Conservation (phyloP, 2,113 vertebrate genomes). For the Daboia siamensis region DNA sequence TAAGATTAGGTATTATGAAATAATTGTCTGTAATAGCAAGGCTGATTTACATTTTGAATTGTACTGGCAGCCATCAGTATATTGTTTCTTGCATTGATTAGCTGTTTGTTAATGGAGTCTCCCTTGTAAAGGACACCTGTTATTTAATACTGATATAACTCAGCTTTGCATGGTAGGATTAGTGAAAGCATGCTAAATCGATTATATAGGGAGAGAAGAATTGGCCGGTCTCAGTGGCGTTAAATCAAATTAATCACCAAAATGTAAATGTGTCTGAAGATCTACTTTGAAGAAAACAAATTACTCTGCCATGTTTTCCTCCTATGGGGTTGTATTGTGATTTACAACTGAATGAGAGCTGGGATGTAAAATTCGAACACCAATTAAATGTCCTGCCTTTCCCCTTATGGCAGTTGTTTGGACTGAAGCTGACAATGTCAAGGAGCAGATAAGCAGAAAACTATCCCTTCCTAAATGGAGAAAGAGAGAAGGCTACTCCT, state of each 20-base stretch:
- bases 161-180: conserved; percentile 22
- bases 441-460: neutral
- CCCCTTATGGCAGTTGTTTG: neutral
- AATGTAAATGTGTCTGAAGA: neutral
- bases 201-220: neutral
- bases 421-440: neutral
- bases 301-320: neutral
- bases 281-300: fast-evolving
- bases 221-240: neutral
- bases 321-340: neutral
- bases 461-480: neutral
- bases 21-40: neutral
- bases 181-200: conserved; percentile 5
- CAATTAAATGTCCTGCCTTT: neutral
- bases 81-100: conserved; percentile 27
- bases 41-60: neutral
- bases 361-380: neutral
- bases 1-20: neutral
- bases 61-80: neutral
- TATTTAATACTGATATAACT: conserved; percentile 34
- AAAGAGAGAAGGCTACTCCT: neutral
- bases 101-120: conserved; percentile 23
- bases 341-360: neutral
- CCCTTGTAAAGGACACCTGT: conserved; percentile 40
- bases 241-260: conserved; percentile 5